Percentiles rank a stretch among this genome's conserved stretches.
These are phyloP conservation scores for Sphaerophoria rueppellii DNA, from an alignment of 2,888 invertebrate species.

Conservation along the genomic window DNA sequence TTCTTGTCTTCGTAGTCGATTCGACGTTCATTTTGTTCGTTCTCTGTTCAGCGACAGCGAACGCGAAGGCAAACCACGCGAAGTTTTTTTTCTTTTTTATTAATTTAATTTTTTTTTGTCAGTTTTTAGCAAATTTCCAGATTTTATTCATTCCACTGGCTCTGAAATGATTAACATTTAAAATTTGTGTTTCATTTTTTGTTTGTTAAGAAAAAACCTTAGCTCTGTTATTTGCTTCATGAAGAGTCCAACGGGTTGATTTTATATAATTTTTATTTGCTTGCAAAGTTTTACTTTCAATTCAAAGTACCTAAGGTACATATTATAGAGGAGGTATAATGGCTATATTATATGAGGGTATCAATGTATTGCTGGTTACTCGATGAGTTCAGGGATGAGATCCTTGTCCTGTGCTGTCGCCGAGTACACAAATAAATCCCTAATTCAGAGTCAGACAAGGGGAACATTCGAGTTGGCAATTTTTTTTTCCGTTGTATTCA, in stretches of 20 bases:
- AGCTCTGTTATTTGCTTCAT: background rate
- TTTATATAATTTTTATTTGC: conserved; percentile 27
- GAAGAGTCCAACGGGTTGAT: background rate
- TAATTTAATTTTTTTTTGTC: conserved; percentile 26
- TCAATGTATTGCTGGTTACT: conserved; percentile 1
- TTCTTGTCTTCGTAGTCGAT: conserved; percentile 26
- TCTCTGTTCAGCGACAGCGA: conserved; percentile 45
- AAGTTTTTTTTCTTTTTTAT: conserved; percentile 53
- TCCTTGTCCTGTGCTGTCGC: conserved; percentile 2
- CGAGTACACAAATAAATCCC: background rate
- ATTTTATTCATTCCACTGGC: background rate
- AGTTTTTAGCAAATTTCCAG: conserved; percentile 16
- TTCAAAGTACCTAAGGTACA: background rate
- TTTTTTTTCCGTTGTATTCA: background rate
- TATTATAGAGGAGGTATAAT: background rate
- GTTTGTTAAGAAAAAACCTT: background rate
- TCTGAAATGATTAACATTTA: background rate
- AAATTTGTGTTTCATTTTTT: conserved; percentile 28
- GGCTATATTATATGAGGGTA: background rate
- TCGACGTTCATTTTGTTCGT: conserved; percentile 72
- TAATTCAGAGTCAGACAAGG: background rate
- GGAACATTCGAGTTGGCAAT: conserved; percentile 1
- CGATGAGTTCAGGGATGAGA: conserved; percentile 14
- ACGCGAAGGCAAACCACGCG: conserved; percentile 65
- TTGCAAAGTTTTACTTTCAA: conserved; percentile 17